Base-by-base conservation (phyloP, 2,888 invertebrate species). In the Thysanoteuthis rhombus region DNA sequence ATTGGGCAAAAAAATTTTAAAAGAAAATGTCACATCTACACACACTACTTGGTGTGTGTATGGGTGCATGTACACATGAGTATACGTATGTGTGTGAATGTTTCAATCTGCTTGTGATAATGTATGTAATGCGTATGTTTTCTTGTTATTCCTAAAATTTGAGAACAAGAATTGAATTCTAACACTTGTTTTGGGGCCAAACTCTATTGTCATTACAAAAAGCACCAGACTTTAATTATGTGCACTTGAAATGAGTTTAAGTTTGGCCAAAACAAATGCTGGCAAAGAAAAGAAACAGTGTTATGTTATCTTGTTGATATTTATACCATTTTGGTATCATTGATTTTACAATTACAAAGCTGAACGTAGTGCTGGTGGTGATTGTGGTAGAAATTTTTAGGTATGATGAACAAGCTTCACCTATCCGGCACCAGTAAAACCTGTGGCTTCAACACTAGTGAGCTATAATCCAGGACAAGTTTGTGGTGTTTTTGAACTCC, bases 21-120 rank as follows among this genome's bases (percentile, higher is more conserved):
- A 75, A 75, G 75, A 75, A 75, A 75, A 75, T 75, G 75, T 75
- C 75, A 75, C 75, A 75, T 75, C n/a, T n/a, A n/a, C 75, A 90
- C 42, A 90, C 42, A 90, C 42, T 5, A 28, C 28, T 90, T 32
- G 39, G 90, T 90, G 90, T 39, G 90, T 90, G 42, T 42, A 32
- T 22, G 40, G 36, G 91, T 32, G 32, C 38, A 39, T 40, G 42
- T 32, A 45, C 91, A 42, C 32, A 42, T 42, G 91, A 28, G 38
- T 40, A 40, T 42, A 45, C 36, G 42, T 91, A 42, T 91, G 45
- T 91, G 40, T 91, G 40, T 91, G 40, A 42, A 40, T 90, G 90
- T 90, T 90, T 90, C 39, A 42, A 40, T 90, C 39, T 90, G 39
- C 42, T 39, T 90, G 90, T 90, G 90, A 90, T 32, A 40, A 32